These are phyloP conservation scores for Osmoderma eremita DNA, from an alignment of 2,888 invertebrate species.

Conservation along the genomic window DNA sequence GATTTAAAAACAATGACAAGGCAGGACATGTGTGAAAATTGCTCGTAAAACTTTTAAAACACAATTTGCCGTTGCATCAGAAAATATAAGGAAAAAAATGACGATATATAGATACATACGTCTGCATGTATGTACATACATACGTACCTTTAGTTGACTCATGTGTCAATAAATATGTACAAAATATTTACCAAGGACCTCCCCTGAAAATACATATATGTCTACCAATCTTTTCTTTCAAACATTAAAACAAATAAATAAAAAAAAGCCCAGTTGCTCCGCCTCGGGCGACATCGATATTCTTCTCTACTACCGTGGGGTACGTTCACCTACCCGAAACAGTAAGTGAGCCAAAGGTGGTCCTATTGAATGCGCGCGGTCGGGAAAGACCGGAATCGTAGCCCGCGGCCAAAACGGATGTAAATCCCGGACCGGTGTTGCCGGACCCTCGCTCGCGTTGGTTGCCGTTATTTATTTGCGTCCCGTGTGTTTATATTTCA, in stretches of 20 bases:
- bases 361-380: constrained; percentile 54
- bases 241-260: constrained; percentile 37
- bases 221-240: constrained; percentile 8
- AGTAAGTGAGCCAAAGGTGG: constrained; percentile 53
- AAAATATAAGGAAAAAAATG: too few species aligned
- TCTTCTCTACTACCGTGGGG: constrained; percentile 42
- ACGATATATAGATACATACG: too few species aligned
- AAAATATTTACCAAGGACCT: too few species aligned
- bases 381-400: constrained; percentile 49
- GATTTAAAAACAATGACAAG: too few species aligned
- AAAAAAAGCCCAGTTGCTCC: constrained; percentile 20
- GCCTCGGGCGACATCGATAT: constrained; percentile 33
- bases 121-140: too few species aligned
- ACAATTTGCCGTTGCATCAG: too few species aligned
- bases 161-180: too few species aligned
- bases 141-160: too few species aligned
- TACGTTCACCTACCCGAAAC: constrained; percentile 57
- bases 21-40: too few species aligned
- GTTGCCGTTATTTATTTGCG: constrained; percentile 32
- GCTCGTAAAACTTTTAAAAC: too few species aligned
- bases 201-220: not conserved
- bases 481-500: constrained; percentile 38
- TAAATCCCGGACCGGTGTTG: constrained; percentile 42
- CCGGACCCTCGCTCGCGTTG: constrained; percentile 30
- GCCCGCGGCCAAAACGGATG: constrained; percentile 40